Conservation (phyloP, 2,888 invertebrate genomes). For the Drosophila infuscata region DNA sequence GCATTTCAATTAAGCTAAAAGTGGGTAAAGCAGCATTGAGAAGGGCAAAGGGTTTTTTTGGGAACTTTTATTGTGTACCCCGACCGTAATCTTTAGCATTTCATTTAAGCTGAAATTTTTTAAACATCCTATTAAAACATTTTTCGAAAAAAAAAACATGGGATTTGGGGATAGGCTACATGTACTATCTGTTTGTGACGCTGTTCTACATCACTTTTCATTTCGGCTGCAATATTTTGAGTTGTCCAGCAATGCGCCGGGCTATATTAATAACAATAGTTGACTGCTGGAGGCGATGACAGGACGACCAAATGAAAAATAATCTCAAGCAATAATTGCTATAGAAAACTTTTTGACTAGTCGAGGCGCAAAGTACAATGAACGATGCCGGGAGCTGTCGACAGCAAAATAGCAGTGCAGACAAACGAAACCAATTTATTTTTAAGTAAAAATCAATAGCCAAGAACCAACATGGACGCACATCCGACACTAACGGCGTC, state of each 20-base stretch:
- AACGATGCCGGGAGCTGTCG: constrained; percentile 28
- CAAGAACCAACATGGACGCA: constrained; percentile 40
- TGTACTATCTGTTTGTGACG: constrained; percentile 8
- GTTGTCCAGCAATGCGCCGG: constrained; percentile 38
- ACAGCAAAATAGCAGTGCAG: constrained; percentile 50
- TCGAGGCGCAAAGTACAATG: constrained; percentile 14
- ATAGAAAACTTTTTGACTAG: constrained; percentile 63
- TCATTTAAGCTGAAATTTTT: constrained; percentile 23
- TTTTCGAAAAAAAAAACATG: neutral
- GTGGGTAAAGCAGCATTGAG: constrained; percentile 29
- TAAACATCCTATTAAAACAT: neutral
- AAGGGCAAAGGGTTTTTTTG: constrained; percentile 9
- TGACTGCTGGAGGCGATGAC: constrained; percentile 43
- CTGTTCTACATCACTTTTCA: constrained; percentile 55
- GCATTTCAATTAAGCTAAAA: constrained; percentile 72
- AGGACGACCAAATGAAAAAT: constrained; percentile 68
- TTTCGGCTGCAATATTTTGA: constrained; percentile 62
- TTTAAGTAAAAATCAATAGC: constrained; percentile 78
- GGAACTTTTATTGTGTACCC: constrained; percentile 9
- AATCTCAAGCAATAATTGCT: constrained; percentile 75
- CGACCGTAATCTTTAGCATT: constrained; percentile 21
- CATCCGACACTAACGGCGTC: constrained; percentile 34
- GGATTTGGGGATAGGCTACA: neutral
- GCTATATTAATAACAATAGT: constrained; percentile 71
- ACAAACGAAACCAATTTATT: constrained; percentile 81